Evolutionary conservation across 2,888 invertebrate genomes (phyloP).

Genomic region (Habroteleia sp.): DNA sequence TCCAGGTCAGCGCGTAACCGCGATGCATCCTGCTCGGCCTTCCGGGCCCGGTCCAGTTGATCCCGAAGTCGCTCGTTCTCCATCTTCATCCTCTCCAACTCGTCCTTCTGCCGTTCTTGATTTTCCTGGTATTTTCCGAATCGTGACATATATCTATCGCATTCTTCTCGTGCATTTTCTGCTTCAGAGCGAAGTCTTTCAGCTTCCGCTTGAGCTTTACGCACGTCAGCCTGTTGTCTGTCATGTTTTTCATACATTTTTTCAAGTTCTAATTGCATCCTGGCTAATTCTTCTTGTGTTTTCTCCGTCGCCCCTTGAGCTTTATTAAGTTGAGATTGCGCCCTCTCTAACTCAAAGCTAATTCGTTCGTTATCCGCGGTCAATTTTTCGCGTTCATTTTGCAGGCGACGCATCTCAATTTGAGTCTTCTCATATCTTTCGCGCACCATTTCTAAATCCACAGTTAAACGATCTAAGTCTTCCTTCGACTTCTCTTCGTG

Average conservation of each 20-base stretch:
- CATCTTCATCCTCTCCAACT: constrained; percentile 88
- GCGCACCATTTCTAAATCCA: constrained; percentile 92
- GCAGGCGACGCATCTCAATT: constrained; percentile 90
- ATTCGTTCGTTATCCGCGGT: constrained; percentile 91
- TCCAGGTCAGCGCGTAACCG: constrained; percentile 87
- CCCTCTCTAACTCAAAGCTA: constrained; percentile 92
- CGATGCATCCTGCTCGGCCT: constrained; percentile 86
- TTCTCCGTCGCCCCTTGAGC: constrained; percentile 93
- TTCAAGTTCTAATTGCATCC: constrained; percentile 92
- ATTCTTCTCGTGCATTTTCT: constrained; percentile 90
- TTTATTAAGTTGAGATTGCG: constrained; percentile 92
- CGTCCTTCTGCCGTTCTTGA: constrained; percentile 86
- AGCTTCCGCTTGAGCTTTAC: constrained; percentile 90
- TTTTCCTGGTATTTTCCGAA: constrained; percentile 89
- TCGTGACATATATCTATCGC: constrained; percentile 87
- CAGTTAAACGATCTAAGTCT: constrained; percentile 88
- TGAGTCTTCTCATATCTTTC: constrained; percentile 94
- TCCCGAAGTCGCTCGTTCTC: constrained; percentile 91
- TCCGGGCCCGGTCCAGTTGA: constrained; percentile 88
- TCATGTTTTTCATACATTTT: constrained; percentile 96
- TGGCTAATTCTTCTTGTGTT: constrained; percentile 93
- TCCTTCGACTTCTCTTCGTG: constrained; percentile 95
- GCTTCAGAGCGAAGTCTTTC: constrained; percentile 87
- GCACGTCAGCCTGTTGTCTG: constrained; percentile 89
- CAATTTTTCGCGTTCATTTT: constrained; percentile 92